These are phyloP conservation scores for Scyliorhinus canicula DNA, from an alignment of 2,797 vertebrate species.

Conservation along the genomic window DNA sequence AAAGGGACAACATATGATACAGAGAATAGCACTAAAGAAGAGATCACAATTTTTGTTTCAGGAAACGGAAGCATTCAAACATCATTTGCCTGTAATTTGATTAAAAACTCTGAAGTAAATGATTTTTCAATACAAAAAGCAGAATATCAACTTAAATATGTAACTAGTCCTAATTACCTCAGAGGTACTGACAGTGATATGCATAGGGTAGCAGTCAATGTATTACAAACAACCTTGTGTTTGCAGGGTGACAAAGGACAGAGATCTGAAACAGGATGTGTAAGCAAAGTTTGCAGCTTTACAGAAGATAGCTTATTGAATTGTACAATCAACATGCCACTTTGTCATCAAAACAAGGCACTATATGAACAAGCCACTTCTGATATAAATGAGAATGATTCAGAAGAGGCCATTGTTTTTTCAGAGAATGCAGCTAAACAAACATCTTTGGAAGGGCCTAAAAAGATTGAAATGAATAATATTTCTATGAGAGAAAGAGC, in stretches of 20 bases:
- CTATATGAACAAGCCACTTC: not conserved
- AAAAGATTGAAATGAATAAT: not conserved
- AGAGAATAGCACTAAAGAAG: not conserved
- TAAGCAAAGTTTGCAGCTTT: not conserved
- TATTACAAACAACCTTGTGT: not conserved
- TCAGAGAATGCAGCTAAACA: not conserved
- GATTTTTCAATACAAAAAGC: conserved; percentile 10
- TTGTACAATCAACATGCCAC: not conserved
- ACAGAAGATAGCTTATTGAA: not conserved
- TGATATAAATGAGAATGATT: not conserved
- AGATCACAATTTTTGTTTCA: not conserved
- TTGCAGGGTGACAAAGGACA: not conserved
- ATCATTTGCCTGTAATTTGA: conserved; percentile 10
- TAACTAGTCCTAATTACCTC: not conserved
- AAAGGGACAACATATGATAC: not conserved
- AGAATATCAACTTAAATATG: conserved; percentile 8
- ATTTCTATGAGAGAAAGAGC: not conserved
- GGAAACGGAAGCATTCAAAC: not conserved
- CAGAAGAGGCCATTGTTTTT: conserved; percentile 9
- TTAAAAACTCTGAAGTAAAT: not conserved
- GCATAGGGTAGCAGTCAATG: not conserved
- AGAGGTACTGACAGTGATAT: not conserved
- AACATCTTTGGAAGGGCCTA: not conserved
- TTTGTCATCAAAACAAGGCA: not conserved
- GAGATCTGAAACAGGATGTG: not conserved